Base-by-base conservation (phyloP, 2,888 invertebrate genomes). In the Dolichomitus sp. region DNA sequence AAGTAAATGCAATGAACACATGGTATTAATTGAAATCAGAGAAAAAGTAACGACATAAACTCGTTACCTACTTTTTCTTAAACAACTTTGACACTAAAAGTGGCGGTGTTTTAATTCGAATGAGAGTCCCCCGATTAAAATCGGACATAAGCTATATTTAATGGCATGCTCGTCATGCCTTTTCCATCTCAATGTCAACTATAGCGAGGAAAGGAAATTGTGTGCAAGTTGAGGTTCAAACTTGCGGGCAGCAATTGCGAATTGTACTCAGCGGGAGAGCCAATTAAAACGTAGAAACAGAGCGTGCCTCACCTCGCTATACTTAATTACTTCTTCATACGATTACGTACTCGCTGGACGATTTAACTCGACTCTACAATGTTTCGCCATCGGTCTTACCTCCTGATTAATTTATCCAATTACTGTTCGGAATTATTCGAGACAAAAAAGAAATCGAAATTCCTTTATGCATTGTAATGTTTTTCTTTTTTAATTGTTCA, bases 221-320 rank as follows among this genome's bases (percentile, higher is more conserved):
- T 37, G 45, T 74, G 57, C 11, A 14, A 37, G 30, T 48, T 19
- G 59, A 52, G 33, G 66, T 17, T 52, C 52, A 70, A 72, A 63
- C 19, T 69, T 59, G 57, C 54, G 59, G 74, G 65, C 33, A 59
- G 66, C 52, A 80, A 76, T 72, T 61, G 75, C 70, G 76, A 76
- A 66, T 80, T 61, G 50, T 40, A 45, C 57, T 70, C 59, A 70
- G 69, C 75, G 80, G 74, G 68, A 72, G 78, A 79, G 72, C 86
- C 87, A 90, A 91, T 91, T 91, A 91, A 90, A 89, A 81, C 87
- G 88, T 89, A 89, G 84, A 91, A 91, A 90, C 91, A 91, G 91
- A 91, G 91, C 91, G 91, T 91, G 91, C 88, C 77, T 74, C 74
- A 57, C 80, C 68, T 76, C 66, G 59, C 57, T 59, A 57, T 50